phyloP scores from a whole-genome alignment of 2,113 vertebrate genomes.

The Saguinus imperator region DNA sequence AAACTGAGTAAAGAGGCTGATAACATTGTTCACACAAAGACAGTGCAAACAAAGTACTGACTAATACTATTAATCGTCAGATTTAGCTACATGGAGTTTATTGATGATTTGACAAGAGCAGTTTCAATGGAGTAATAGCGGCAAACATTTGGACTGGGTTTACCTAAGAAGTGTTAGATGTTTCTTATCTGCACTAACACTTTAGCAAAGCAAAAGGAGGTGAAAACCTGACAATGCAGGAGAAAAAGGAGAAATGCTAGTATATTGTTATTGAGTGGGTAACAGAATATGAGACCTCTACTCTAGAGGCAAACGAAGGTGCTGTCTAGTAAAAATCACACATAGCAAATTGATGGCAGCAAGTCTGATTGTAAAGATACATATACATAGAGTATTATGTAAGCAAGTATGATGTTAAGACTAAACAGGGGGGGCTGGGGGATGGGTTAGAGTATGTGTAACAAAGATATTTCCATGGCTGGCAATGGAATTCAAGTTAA shows the following conservation, averaged over 20 bases:
- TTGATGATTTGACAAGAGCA: background rate
- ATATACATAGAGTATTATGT: background rate
- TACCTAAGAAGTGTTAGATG: background rate
- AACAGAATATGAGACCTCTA: background rate
- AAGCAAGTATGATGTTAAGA: background rate
- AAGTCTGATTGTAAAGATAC: too few relatives aligned
- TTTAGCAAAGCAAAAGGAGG: background rate
- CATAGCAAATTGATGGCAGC: too few relatives aligned
- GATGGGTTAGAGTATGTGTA: too few relatives aligned
- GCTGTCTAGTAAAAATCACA: background rate
- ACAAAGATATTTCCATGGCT: background rate
- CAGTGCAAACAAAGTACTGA: background rate
- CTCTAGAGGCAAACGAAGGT: background rate
- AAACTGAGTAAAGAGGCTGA: background rate
- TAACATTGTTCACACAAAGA: background rate
- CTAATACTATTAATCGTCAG: background rate
- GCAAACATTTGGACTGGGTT: background rate
- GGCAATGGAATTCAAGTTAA: background rate
- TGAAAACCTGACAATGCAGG: background rate
- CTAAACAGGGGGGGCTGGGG: background rate
- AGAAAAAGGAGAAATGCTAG: background rate
- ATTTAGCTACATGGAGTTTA: background rate
- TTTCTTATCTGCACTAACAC: background rate
- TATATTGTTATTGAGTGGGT: too few relatives aligned
- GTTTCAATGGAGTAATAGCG: background rate